phyloP scores from a whole-genome alignment of 2,888 invertebrate genomes.

The Chrysodeixis includens region DNA sequence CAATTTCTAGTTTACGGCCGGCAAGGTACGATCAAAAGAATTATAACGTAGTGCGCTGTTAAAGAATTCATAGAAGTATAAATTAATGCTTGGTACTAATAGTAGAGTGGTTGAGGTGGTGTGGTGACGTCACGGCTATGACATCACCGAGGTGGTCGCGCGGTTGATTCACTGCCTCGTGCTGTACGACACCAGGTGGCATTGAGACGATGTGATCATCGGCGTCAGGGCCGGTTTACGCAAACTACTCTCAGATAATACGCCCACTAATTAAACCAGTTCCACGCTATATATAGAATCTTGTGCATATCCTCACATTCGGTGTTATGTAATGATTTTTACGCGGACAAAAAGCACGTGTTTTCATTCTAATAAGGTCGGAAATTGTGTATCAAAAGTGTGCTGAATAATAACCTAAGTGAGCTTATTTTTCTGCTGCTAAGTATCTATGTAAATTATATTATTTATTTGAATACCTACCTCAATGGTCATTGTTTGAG shows the following conservation, averaged over 20 bases:
- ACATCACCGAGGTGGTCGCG: slow-evolving; percentile 67
- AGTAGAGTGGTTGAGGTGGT: slow-evolving; percentile 47
- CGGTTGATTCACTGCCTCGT: slow-evolving; percentile 52
- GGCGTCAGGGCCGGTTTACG: slow-evolving; percentile 64
- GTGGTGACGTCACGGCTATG: slow-evolving; percentile 67
- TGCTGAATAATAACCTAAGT: not conserved
- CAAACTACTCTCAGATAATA: slow-evolving; percentile 64
- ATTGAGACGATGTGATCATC: slow-evolving; percentile 57
- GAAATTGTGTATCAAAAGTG: not conserved
- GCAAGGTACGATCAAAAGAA: slow-evolving; percentile 12
- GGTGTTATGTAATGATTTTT: not conserved
- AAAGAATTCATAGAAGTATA: slow-evolving; percentile 30
- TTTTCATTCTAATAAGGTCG: not conserved
- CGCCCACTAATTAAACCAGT: slow-evolving; percentile 61
- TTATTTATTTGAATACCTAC: not conserved
- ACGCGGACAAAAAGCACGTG: not conserved
- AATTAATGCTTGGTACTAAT: slow-evolving; percentile 42
- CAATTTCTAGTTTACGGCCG: slow-evolving; percentile 2
- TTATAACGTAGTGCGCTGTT: slow-evolving; percentile 16
- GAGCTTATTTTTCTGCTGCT: not conserved
- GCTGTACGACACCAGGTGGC: slow-evolving; percentile 43
- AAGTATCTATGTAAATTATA: not conserved
- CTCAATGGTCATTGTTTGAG: not conserved
- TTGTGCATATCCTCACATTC: slow-evolving; percentile 12
- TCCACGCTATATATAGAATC: slow-evolving; percentile 41